A percentile compares a stretch with the other conserved stretches of the same genome.
phyloP scores from a whole-genome alignment of 2,113 vertebrate genomes.

The Hystrix cristata region DNA sequence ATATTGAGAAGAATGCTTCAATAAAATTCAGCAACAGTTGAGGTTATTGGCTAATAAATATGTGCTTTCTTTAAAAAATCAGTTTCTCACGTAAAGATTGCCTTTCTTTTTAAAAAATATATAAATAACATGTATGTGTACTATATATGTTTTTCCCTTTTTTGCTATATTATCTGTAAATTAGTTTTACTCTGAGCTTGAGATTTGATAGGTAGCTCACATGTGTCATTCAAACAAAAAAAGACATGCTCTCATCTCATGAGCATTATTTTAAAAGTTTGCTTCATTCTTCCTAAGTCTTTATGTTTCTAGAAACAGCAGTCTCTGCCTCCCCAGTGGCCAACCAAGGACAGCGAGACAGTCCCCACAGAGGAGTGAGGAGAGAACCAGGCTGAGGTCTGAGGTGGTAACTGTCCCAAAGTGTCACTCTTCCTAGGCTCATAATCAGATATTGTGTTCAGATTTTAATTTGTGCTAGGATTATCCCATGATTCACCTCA shows the following conservation, averaged over 20 bases:
- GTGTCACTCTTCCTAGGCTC: neutral
- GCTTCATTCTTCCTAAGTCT: slow-evolving; percentile 69
- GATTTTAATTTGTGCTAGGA: slow-evolving; percentile 43
- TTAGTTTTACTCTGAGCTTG: slow-evolving; percentile 61
- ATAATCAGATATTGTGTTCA: slow-evolving; percentile 40
- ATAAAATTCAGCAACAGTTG: slow-evolving; percentile 10
- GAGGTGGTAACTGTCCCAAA: neutral
- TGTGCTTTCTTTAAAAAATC: slow-evolving; percentile 10
- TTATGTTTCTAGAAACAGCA: slow-evolving; percentile 61
- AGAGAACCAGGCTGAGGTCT: neutral
- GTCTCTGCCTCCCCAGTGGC: neutral
- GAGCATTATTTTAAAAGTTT: slow-evolving; percentile 65
- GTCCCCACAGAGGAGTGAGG: no score
- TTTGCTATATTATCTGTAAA: slow-evolving; percentile 26
- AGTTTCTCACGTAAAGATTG: neutral
- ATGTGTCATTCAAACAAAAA: slow-evolving; percentile 58
- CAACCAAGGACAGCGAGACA: slow-evolving; percentile 9
- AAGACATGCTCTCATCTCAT: slow-evolving; percentile 73
- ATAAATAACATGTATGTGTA: no score
- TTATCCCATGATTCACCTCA: neutral
- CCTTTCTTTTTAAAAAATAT: neutral
- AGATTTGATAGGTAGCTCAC: slow-evolving; percentile 42
- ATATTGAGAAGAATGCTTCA: neutral
- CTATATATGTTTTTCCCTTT: neutral
- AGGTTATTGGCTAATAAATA: neutral